Evolutionary conservation across 2,113 vertebrate species (phyloP).

Genomic region (Entelurus aequoreus): DNA sequence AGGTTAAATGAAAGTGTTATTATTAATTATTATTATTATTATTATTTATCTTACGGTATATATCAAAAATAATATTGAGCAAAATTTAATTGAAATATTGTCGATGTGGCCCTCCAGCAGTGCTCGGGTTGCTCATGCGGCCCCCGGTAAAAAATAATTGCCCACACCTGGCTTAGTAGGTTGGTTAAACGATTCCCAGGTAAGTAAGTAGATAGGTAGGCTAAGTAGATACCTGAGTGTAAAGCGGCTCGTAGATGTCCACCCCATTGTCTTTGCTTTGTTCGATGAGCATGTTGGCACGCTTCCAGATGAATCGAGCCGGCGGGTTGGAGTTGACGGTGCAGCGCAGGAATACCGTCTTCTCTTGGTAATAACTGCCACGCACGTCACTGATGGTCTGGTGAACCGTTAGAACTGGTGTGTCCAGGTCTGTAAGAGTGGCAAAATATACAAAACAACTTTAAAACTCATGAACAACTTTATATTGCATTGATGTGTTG

Average conservation of each 20-base stretch:
- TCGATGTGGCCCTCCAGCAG: no score
- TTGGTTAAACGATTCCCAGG: background rate
- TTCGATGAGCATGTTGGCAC: constrained; percentile 78
- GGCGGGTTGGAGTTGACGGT: constrained; percentile 98
- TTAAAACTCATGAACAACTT: background rate
- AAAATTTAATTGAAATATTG: no score
- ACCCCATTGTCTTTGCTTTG: constrained; percentile 97
- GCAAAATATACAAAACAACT: constrained; percentile 15
- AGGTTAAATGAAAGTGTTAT: no score
- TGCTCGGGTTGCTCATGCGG: no score
- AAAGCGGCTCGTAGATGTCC: constrained; percentile 97
- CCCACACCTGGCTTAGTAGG: background rate
- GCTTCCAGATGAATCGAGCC: constrained; percentile 96
- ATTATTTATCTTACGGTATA: no score
- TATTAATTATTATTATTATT: no score
- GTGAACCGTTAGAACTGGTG: constrained; percentile 89
- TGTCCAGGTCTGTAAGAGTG: constrained; percentile 81
- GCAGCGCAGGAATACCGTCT: constrained; percentile 95
- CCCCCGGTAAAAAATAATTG: no score
- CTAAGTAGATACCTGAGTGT: constrained; percentile 80
- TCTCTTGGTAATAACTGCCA: constrained; percentile 97
- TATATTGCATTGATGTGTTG: constrained; percentile 21
- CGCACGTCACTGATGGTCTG: constrained; percentile 96
- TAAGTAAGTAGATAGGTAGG: background rate
- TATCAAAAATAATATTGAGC: no score